Evolutionary conservation across 1,140 invertebrate genomes (phyloP), one percentile per base, ranked within the genome.

Genomic region (Stegodyphus dumicola): DNA sequence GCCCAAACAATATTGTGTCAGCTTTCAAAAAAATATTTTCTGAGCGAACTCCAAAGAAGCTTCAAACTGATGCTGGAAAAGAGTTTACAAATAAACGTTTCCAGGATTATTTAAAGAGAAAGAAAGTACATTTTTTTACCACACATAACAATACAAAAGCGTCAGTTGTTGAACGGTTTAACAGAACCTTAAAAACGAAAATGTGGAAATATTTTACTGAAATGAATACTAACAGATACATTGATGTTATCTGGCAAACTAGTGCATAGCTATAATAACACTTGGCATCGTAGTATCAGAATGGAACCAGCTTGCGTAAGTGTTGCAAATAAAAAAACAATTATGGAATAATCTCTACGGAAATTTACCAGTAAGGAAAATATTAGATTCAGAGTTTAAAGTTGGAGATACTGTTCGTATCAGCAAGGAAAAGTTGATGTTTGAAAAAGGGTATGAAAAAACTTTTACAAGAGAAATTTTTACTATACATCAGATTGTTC

Each of bases 131-230:
- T 86, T 88, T 91, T 86, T 92, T 91, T 87, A 90, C 88, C 5
- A 91, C 90, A 51, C 91, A 89, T 88, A 90, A 88, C 73, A 87
- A 88, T 60, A 89, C 89, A 70, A 93, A 92, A 89, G 91, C 91
- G n/a, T 88, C 89, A 17, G 89, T 91, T 70, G 89, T 90, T 70
- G 91, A 92, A 89, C 75, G 91, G 77, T 91, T 91, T 77, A 91
- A 91, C 88, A 86, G 90, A 86, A 92, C 91, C 51, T 80, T 92
- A 71, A 92, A 91, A 89, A 86, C 78, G 17, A 90, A 89, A 87
- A 89, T 92, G 86, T 92, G 88, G 86, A 89, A 89, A 75, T 91
- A 87, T 53, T 92, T 92, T 86, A 90, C 89, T 87, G 80, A 89
- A 73, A 85, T 89, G 49, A 90, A 90, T 7, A 90, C 87, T 49